Evolutionary conservation across 1,140 invertebrate genomes (phyloP).

Genomic region (Leptinotarsa undecemlineata): DNA sequence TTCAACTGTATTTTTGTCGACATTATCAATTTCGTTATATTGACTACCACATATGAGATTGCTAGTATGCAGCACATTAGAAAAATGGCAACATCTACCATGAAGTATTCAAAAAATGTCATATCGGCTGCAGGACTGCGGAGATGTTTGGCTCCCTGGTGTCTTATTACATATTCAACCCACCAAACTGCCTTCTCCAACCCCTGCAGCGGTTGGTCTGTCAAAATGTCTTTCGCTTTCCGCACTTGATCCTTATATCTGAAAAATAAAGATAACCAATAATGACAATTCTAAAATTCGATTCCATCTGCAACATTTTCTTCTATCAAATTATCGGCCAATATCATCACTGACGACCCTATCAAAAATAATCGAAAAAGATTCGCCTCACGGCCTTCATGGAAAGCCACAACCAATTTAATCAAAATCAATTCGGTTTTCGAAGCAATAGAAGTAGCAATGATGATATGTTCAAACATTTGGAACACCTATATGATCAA

Average conservation of each 20-base stretch:
- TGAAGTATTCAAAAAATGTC: slow-evolving; percentile 38
- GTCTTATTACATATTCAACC: slow-evolving; percentile 65
- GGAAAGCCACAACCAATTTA: too few species aligned
- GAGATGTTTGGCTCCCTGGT: slow-evolving; percentile 60
- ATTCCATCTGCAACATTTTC: too few species aligned
- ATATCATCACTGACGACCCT: too few species aligned
- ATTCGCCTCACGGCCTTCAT: too few species aligned
- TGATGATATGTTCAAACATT: too few species aligned
- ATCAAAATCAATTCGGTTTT: too few species aligned
- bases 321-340: too few species aligned
- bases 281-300: too few species aligned
- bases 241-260: slow-evolving; percentile 36
- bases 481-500: too few species aligned
- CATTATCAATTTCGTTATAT: background rate
- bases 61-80: background rate
- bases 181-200: slow-evolving; percentile 64
- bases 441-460: too few species aligned
- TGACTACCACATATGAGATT: background rate
- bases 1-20: background rate
- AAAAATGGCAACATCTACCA: slow-evolving; percentile 31
- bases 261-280: background rate
- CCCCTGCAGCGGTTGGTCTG: slow-evolving; percentile 59
- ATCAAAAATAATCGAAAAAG: too few species aligned
- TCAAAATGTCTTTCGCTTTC: slow-evolving; percentile 28
- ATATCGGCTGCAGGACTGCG: slow-evolving; percentile 53